Conservation (phyloP, 2,888 invertebrate genomes). For the Achlya flavicornis region DNA sequence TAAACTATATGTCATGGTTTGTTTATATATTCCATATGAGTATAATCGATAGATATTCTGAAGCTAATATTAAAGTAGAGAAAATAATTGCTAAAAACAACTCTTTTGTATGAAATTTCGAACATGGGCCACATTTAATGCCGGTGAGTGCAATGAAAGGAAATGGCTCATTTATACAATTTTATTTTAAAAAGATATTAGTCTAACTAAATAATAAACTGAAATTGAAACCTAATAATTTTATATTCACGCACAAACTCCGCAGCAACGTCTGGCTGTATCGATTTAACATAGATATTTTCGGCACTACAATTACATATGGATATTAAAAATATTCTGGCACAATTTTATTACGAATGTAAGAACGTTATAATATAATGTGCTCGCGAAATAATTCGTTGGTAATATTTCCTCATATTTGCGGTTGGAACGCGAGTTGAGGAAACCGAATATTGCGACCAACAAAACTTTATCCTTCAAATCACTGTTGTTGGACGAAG, state of each 20-base stretch:
- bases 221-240: not conserved
- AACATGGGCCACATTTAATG: too few relatives aligned
- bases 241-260: not conserved
- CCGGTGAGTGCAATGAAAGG: too few relatives aligned
- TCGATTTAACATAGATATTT: not conserved
- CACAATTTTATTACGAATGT: not conserved
- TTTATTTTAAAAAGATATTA: too few relatives aligned
- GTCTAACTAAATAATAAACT: too few relatives aligned
- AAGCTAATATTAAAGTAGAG: too few relatives aligned
- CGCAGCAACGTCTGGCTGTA: not conserved
- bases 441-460: not conserved
- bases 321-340: constrained; percentile 6
- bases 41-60: too few relatives aligned
- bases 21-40: too few relatives aligned
- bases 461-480: not conserved
- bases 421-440: not conserved
- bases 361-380: not conserved
- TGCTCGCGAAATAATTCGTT: not conserved
- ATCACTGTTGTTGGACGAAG: not conserved
- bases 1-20: too few relatives aligned
- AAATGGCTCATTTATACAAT: too few relatives aligned
- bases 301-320: not conserved
- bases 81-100: too few relatives aligned
- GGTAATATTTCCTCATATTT: not conserved
- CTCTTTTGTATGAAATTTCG: too few relatives aligned